Conservation (phyloP, 2,797 vertebrate genomes). For the Characodon lateralis region DNA sequence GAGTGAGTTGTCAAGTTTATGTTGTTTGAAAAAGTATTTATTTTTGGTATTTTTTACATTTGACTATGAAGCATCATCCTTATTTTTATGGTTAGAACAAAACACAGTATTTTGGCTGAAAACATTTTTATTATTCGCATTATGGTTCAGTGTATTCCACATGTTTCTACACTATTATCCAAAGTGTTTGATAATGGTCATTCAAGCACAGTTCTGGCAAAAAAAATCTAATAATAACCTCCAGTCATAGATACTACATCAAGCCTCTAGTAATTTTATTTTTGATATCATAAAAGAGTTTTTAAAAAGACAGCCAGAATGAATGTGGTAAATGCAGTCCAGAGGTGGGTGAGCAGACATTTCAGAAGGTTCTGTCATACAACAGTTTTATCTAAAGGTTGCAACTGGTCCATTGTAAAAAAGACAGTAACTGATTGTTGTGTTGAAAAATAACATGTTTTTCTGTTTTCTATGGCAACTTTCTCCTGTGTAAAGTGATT, state of each 20-base stretch:
- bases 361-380: slow-evolving; percentile 35
- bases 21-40: neutral
- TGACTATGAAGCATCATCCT: neutral
- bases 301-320: slow-evolving; percentile 36
- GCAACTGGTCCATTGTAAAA: slow-evolving; percentile 31
- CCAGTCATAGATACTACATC: slow-evolving; percentile 42
- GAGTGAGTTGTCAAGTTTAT: neutral
- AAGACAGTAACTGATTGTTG: slow-evolving; percentile 32
- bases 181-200: slow-evolving; percentile 43
- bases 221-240: slow-evolving; percentile 39
- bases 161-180: slow-evolving; percentile 51
- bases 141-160: slow-evolving; percentile 61
- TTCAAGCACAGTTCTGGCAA: slow-evolving; percentile 64
- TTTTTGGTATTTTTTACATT: neutral
- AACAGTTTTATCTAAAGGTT: slow-evolving; percentile 28
- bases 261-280: slow-evolving; percentile 31
- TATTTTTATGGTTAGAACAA: slow-evolving; percentile 7
- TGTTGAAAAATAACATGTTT: slow-evolving; percentile 23
- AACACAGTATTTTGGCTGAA: slow-evolving; percentile 14
- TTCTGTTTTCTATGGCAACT: slow-evolving; percentile 33
- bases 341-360: slow-evolving; percentile 30
- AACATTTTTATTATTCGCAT: slow-evolving; percentile 53
- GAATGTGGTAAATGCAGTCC: slow-evolving; percentile 23
- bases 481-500: slow-evolving; percentile 47
- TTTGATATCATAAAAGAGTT: slow-evolving; percentile 29